These are phyloP conservation scores for Macaca mulatta DNA, from an alignment of 2,113 vertebrate species.

Conservation along the genomic window DNA sequence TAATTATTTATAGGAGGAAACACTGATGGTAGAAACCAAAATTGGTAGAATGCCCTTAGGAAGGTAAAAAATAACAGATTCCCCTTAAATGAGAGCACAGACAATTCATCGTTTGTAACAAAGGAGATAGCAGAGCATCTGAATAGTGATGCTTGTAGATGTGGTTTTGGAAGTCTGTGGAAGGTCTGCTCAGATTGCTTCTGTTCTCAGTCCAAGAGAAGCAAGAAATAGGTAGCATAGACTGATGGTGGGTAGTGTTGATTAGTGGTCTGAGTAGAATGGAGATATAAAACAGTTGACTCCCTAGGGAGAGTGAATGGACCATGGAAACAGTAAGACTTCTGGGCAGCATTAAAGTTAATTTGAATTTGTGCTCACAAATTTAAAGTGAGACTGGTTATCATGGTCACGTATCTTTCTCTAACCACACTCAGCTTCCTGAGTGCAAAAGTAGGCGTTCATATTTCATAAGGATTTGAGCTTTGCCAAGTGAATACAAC, in stretches of 20 bases:
- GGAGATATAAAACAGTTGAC: background rate
- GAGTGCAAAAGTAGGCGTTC: background rate
- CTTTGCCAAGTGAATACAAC: background rate
- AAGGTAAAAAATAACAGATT: background rate
- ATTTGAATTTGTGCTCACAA: background rate
- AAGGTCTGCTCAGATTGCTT: background rate
- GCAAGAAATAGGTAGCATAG: background rate
- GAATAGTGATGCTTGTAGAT: background rate
- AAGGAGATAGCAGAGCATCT: background rate
- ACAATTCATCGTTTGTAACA: background rate
- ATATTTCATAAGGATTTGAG: slow-evolving; percentile 5
- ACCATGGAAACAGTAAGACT: background rate
- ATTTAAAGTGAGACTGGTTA: background rate
- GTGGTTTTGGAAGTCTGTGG: background rate
- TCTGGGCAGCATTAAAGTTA: background rate
- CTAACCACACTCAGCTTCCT: background rate
- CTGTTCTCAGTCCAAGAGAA: background rate
- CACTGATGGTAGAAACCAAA: background rate
- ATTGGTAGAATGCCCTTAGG: background rate
- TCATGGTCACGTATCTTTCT: background rate
- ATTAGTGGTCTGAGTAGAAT: background rate
- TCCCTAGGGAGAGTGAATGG: background rate
- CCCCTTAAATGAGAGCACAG: background rate
- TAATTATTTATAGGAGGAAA: background rate
- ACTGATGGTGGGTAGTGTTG: background rate